Evolutionary conservation across 2,797 vertebrate species (phyloP).

Genomic region (Sebastiscus tertius): DNA sequence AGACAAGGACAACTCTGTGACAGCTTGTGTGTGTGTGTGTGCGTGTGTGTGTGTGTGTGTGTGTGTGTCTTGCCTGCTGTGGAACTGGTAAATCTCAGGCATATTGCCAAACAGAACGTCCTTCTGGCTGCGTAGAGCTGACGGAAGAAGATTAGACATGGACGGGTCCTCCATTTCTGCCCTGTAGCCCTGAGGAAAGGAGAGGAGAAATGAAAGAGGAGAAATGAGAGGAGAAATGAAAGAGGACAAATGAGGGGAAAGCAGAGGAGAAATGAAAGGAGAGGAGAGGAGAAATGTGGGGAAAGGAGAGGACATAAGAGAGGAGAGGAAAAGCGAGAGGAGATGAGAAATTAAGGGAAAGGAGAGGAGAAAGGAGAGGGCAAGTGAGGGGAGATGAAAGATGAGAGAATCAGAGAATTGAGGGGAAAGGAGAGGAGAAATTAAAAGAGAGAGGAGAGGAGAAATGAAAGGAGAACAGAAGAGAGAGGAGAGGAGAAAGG

Average conservation of each 20-base stretch:
- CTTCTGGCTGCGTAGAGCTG: slow-evolving; percentile 89
- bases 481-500: too few relatives aligned
- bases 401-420: too few relatives aligned
- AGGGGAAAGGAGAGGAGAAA: background rate
- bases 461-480: background rate
- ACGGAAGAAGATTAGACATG: slow-evolving; percentile 88
- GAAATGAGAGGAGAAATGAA: background rate
- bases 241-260: background rate
- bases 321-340: background rate
- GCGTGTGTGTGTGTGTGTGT: slow-evolving; percentile 4
- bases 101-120: slow-evolving; percentile 97
- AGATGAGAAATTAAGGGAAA: background rate
- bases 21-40: slow-evolving; percentile 32
- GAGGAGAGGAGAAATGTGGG: background rate
- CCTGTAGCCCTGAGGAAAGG: slow-evolving; percentile 89
- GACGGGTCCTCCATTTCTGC: slow-evolving; percentile 96
- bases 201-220: background rate
- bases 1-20: slow-evolving; percentile 11
- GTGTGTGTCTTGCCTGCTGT: slow-evolving; percentile 88
- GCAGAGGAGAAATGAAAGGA: background rate
- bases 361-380: background rate
- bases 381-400: background rate
- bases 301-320: background rate
- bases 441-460: background rate
- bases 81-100: slow-evolving; percentile 96